Evolutionary conservation across 1,140 invertebrate species (phyloP).

Genomic region (Panagrolaimus sp.): DNA sequence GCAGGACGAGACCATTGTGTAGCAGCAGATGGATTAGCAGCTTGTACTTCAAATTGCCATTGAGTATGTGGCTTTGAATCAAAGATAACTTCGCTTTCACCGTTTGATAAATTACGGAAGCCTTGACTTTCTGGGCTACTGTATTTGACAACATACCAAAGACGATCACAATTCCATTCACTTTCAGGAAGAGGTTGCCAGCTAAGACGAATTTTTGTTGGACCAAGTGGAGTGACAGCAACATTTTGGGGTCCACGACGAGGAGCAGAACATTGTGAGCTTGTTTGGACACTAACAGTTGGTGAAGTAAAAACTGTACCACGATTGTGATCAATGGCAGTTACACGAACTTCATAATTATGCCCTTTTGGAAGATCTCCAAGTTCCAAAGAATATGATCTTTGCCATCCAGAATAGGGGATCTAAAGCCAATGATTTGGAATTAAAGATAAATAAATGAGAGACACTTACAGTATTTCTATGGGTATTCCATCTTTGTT

Average conservation of each 20-base stretch:
- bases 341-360: conserved; percentile 52
- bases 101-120: conserved; percentile 49
- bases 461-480: conserved; percentile 19
- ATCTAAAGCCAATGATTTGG: conserved; percentile 30
- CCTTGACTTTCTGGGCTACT: conserved; percentile 52
- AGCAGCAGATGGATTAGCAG: conserved; percentile 54
- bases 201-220: conserved; percentile 52
- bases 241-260: conserved; percentile 47
- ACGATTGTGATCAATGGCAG: conserved; percentile 49
- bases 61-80: conserved; percentile 56
- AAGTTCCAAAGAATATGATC: conserved; percentile 53
- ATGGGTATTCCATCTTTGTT: conserved; percentile 46
- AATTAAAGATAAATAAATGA: not conserved
- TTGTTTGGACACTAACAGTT: conserved; percentile 40
- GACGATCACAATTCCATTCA: conserved; percentile 57
- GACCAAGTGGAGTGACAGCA: conserved; percentile 49
- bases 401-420: conserved; percentile 51
- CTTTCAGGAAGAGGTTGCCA: conserved; percentile 51
- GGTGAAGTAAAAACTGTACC: conserved; percentile 50
- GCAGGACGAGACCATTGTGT: conserved; percentile 49
- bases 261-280: conserved; percentile 31
- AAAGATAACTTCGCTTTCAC: conserved; percentile 50
- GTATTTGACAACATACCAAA: conserved; percentile 58
- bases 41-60: conserved; percentile 57
- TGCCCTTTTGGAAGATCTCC: conserved; percentile 49